phyloP scores from a whole-genome alignment of 2,888 invertebrate genomes.

The Mesochorus sp. region DNA sequence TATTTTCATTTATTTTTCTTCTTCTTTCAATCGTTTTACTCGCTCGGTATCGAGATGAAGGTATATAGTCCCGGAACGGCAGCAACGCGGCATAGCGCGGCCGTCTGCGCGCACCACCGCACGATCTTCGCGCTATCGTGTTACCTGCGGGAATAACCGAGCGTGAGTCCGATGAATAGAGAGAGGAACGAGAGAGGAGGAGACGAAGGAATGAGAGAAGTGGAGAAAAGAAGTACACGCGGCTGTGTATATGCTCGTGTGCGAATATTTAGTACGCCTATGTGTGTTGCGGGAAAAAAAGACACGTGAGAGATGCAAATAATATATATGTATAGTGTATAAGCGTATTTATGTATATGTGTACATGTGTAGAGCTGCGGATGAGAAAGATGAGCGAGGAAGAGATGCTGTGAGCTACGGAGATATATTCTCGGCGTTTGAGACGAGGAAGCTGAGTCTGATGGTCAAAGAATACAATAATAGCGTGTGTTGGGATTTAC shows the following conservation, averaged over 20 bases:
- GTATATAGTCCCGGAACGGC: constrained; percentile 38
- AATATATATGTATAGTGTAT: constrained; percentile 9
- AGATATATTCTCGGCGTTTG: no score
- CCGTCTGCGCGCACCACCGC: constrained; percentile 56
- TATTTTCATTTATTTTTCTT: constrained; percentile 33
- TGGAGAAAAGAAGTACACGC: constrained; percentile 30
- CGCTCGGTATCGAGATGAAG: constrained; percentile 51
- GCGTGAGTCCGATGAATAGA: constrained; percentile 55
- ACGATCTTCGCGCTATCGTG: constrained; percentile 60
- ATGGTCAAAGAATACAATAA: no score
- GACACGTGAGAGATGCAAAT: constrained; percentile 13
- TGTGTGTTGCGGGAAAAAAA: neutral
- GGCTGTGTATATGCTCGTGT: neutral
- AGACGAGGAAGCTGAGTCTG: no score
- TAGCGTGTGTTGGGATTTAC: no score
- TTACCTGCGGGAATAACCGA: constrained; percentile 56
- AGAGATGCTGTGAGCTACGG: constrained; percentile 4
- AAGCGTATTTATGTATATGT: neutral
- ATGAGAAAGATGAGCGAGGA: constrained; percentile 48
- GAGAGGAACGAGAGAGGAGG: constrained; percentile 41
- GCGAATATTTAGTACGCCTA: neutral
- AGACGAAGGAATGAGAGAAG: constrained; percentile 21
- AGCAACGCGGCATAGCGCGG: constrained; percentile 38
- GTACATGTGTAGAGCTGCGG: constrained; percentile 14
- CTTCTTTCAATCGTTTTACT: constrained; percentile 28